Conservation (phyloP, 2,797 vertebrate species). For the Fundulus diaphanus region DNA sequence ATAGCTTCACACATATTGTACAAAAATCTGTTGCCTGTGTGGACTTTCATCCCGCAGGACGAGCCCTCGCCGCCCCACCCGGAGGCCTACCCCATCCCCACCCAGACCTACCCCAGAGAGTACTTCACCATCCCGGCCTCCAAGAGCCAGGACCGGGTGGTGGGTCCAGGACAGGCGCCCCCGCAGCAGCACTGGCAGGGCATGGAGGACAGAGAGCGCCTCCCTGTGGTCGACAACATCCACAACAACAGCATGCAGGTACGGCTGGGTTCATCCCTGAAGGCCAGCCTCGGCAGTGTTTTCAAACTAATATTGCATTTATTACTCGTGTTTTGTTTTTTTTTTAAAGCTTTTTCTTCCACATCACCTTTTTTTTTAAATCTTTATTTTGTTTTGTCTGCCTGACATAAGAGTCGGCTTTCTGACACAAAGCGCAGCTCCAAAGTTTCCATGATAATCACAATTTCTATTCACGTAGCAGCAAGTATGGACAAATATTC, state of each 20-base stretch:
- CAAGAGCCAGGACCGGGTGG: slow-evolving; percentile 91
- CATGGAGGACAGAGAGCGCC: slow-evolving; percentile 85
- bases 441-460: too few species aligned
- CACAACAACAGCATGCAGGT: slow-evolving; percentile 90
- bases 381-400: neutral
- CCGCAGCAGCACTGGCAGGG: slow-evolving; percentile 87
- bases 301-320: too few species aligned
- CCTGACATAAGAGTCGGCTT: neutral
- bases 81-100: slow-evolving; percentile 98
- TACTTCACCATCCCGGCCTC: slow-evolving; percentile 98
- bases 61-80: slow-evolving; percentile 86
- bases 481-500: neutral
- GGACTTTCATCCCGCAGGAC: slow-evolving; percentile 78
- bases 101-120: slow-evolving; percentile 94
- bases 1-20: too few species aligned
- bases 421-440: neutral
- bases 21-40: neutral
- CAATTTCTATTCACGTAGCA: neutral
- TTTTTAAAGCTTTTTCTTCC: neutral
- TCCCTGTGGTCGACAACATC: slow-evolving; percentile 82
- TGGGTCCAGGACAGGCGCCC: slow-evolving; percentile 62
- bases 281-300: too few species aligned
- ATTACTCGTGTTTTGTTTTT: too few species aligned
- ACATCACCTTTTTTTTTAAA: neutral
- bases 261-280: slow-evolving; percentile 10